Evolutionary conservation across 2,888 invertebrate genomes (phyloP), one percentile per base, ranked within the genome.

Genomic region (Caenorhabditis sulstoni): DNA sequence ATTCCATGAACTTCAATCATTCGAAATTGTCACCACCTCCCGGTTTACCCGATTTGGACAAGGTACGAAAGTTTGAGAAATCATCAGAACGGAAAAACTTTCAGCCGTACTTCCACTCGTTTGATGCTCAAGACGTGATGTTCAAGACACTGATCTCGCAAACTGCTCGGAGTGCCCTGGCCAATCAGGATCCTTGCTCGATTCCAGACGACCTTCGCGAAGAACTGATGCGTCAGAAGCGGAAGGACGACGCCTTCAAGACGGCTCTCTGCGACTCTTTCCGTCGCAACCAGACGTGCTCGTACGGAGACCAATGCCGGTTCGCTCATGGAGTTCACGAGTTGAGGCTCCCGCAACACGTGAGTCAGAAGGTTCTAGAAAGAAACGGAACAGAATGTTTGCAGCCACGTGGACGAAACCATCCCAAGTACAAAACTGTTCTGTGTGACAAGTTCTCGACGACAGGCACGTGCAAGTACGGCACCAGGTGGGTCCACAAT

Each of bases 111-210:
- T 39, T 18, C 57, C 14, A 39, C 14, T 44, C 57, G 29, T 57
- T 73, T 20, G 37, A 44, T 3, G 16, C 57, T 9, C 73, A 65
- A 23, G 66, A 74, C 59, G 44, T 45, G 20, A 37, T 66, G 53
- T 29, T 52, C 23, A 59, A 74, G 52, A 57, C 49, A 23, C 22
- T 66, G 52, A 41, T 66, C n/a, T 65, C 74, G 12, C 68, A 67
- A 14, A 39, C 58, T 3, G 57, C 76, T 95, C 94, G 92, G 97
- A 97, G 50, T 49, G 45, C 66, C 0, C 23, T 76, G 20, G 55
- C 37, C 61, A 68, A 16, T 20, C 78, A 70, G 23, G 83, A 83
- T 59, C 79, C 76, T 1, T 77, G 74, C 57, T 47, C 52, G 9
- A 65, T 83, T 53, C 68, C 82, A 1, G 85, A 85, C 62, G 83